Evolutionary conservation across 2,113 vertebrate genomes (phyloP), one percentile per base, ranked within the genome.

Genomic region (Mormyrus lacerda): DNA sequence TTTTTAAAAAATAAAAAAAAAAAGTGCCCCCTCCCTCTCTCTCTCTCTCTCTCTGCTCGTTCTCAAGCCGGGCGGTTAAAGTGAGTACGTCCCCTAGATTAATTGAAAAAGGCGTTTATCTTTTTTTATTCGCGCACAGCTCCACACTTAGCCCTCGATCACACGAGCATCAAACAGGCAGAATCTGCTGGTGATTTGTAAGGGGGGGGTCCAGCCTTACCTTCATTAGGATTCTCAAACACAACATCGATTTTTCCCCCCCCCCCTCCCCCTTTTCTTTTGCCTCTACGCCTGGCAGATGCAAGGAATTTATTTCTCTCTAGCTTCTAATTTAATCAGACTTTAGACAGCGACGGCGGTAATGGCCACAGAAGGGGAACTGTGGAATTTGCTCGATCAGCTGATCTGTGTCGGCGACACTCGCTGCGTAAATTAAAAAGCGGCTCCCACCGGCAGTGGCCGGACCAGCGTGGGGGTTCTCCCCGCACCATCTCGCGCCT

Each of bases 161-260:
- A 90, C 87, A 87, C 88, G 27, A 53, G 89, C 69, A 90, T 90
- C 91, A 91, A 89, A 90, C 44, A 19, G 27, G 51, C 42, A 79
- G 89, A 91, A 88, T 44, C 90, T 87, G 76, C 76, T 9, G 50
- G 88, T 90, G 89, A 92, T 91, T 91, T 92, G 90, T 91, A 89
- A 89, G 87, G 89, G 86, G 31, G 86, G 39, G 86, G 90, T 88
- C 83, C 53, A 50, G 69, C 86, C 10, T 61, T 61, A 65, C 53
- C 86, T 90, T 91, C 91, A 91, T 92, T 91, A 90, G 83, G 90
- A 91, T 92, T 91, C 91, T 91, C 91, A 89, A 88, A 87, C 82
- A 90, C 90, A 51, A 51, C 91, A 92, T 90, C 65, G 88, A 92
- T 90, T 89, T 90, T 88, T 53, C 35, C 47, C 3, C 42, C 79